phyloP scores from a whole-genome alignment of 2,113 vertebrate species.

The Coryphaenoides rupestris region DNA sequence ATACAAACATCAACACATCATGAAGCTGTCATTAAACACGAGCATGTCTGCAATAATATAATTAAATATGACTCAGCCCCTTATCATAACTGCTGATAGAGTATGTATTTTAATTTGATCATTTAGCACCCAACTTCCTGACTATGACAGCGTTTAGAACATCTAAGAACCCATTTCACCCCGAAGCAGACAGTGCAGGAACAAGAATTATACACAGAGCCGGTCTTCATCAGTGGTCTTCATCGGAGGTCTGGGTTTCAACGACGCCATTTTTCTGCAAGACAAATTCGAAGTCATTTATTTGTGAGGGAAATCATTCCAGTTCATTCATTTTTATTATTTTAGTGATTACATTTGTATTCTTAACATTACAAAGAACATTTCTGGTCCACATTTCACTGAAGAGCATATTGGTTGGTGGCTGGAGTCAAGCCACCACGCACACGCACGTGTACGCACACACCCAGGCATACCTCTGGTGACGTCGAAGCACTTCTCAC shows the following conservation, averaged over 20 bases:
- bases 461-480: constrained; percentile 93
- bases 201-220: too few relatives aligned
- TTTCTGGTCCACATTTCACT: too few relatives aligned
- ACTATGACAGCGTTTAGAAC: not conserved
- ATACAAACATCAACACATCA: not conserved
- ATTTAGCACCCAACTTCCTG: too few relatives aligned
- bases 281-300: constrained; percentile 3
- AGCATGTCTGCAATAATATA: too few relatives aligned
- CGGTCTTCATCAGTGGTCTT: not conserved
- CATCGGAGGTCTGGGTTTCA: constrained; percentile 30
- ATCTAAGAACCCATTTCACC: constrained; percentile 21
- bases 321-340: too few relatives aligned
- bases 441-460: too few relatives aligned
- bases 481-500: constrained; percentile 85
- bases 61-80: too few relatives aligned
- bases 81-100: not conserved
- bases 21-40: not conserved
- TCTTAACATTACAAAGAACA: too few relatives aligned
- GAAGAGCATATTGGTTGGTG: too few relatives aligned
- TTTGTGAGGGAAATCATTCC: too few relatives aligned
- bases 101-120: not conserved
- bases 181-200: constrained; percentile 18
- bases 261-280: constrained; percentile 69
- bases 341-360: too few relatives aligned
- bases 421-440: too few relatives aligned